phyloP scores from a whole-genome alignment of 2,113 vertebrate genomes.

The Macroglossus sobrinus region DNA sequence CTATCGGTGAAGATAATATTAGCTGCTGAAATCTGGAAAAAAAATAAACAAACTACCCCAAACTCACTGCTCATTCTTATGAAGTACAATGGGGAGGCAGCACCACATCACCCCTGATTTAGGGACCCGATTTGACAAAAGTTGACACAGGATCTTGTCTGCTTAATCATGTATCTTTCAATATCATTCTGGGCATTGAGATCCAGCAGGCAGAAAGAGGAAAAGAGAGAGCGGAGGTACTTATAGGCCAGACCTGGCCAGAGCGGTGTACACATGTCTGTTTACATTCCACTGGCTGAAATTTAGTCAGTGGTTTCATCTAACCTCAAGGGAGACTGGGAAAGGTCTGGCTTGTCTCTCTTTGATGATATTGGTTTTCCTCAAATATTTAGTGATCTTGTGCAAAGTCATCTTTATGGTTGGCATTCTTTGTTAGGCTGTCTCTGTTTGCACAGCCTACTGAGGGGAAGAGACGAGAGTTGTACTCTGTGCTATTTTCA shows the following conservation, averaged over 20 bases:
- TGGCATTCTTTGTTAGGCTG: neutral
- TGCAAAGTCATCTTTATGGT: neutral
- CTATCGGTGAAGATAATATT: neutral
- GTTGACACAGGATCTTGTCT: neutral
- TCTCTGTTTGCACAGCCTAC: neutral
- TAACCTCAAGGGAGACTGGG: neutral
- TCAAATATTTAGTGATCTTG: neutral
- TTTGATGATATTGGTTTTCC: neutral
- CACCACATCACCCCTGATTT: neutral
- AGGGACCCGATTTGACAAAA: neutral
- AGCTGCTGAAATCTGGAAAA: neutral
- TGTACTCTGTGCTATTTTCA: neutral
- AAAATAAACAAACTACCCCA: neutral
- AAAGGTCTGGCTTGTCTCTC: neutral
- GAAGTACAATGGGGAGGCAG: neutral
- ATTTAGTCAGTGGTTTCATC: neutral
- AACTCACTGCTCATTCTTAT: neutral
- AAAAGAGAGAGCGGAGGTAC: neutral
- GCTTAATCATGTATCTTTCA: neutral
- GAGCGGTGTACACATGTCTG: neutral
- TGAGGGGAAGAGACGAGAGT: neutral
- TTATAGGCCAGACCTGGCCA: neutral
- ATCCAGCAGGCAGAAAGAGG: neutral
- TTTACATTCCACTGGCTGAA: neutral
- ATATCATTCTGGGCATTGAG: neutral